Base-by-base conservation (phyloP, 2,888 invertebrate species). In the Drosophila nigritarsus region DNA sequence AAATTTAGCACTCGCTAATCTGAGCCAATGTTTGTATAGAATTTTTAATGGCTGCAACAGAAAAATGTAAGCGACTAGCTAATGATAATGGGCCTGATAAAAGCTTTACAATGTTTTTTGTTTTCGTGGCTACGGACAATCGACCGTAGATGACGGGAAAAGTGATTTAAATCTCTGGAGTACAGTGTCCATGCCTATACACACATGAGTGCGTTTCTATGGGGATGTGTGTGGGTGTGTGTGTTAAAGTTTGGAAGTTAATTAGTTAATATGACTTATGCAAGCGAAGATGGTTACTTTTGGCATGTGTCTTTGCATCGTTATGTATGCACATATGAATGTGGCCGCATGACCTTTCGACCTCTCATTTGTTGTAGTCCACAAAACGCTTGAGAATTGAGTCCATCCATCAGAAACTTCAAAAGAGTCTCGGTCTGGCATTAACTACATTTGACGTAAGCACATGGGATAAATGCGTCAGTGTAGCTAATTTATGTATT, bases 71-170 rank as follows among this genome's bases (percentile, higher is more conserved):
- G 9, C 42, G 49, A 61, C 53, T 56, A 50, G 60, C 75, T 70
- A 76, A 87, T 83, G 89, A 81, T 76, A 77, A 76, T 73, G 68
- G 63, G 75, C 55, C 68, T 80, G 84, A 87, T 87, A 89, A 87
- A 87, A 90, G 87, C 87, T 68, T 90, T 80, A 84, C 80, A 87
- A 80, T 90, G 89, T 86, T 90, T 71, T 79, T 75, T 61, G 49
- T 34, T 49, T 64, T 34, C 79, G 77, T 76, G 83, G 77, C 58
- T 73, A 53, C 71, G 69, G 65, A 42, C 68, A 62, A 71, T 65
- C 59, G 58, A 53, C 55, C 76, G 64, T 72, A 40, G 63, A 75
- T 69, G 50, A 51, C 36, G 67, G 40, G 65, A 68, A 75, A 80
- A 71, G 80, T 82, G 87, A 76, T 75, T 76, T 72, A 71, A 81